Conservation (phyloP, 2,888 invertebrate genomes). For the Amphipyra tragopoginis region DNA sequence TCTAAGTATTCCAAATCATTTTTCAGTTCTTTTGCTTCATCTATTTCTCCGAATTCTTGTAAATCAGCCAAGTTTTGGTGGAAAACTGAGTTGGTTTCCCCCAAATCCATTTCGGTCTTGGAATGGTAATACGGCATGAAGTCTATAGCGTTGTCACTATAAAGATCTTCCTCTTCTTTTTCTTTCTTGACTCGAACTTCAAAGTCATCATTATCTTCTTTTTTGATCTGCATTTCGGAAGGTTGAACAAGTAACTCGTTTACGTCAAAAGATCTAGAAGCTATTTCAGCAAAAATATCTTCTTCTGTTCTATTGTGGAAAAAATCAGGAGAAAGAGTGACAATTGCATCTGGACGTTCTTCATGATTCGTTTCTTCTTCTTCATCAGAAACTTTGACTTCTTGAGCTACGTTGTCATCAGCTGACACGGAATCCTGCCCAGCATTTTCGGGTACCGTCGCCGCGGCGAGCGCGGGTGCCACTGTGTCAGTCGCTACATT, state of each 20-base stretch:
- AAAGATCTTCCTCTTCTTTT: conserved; percentile 76
- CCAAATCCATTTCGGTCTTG: conserved; percentile 77
- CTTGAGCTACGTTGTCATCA: conserved; percentile 86
- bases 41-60: conserved; percentile 86
- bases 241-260: conserved; percentile 81
- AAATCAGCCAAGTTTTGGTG: conserved; percentile 90
- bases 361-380: conserved; percentile 55
- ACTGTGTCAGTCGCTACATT: conserved; percentile 86
- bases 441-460: conserved; percentile 70
- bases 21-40: conserved; percentile 78
- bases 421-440: conserved; percentile 80
- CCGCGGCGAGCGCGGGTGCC: conserved; percentile 75
- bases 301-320: conserved; percentile 77
- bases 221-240: conserved; percentile 82
- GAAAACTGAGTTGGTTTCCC: conserved; percentile 83
- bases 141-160: conserved; percentile 85
- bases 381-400: conserved; percentile 84
- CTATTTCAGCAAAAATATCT: conserved; percentile 83
- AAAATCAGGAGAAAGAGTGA: conserved; percentile 82
- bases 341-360: conserved; percentile 74
- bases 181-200: conserved; percentile 80
- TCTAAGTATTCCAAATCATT: conserved; percentile 83
- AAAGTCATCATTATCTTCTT: conserved; percentile 67
- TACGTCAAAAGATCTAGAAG: conserved; percentile 83
- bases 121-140: conserved; percentile 82